These are phyloP conservation scores for Paratilapia polleni DNA, from an alignment of 2,113 vertebrate genomes.

Conservation along the genomic window DNA sequence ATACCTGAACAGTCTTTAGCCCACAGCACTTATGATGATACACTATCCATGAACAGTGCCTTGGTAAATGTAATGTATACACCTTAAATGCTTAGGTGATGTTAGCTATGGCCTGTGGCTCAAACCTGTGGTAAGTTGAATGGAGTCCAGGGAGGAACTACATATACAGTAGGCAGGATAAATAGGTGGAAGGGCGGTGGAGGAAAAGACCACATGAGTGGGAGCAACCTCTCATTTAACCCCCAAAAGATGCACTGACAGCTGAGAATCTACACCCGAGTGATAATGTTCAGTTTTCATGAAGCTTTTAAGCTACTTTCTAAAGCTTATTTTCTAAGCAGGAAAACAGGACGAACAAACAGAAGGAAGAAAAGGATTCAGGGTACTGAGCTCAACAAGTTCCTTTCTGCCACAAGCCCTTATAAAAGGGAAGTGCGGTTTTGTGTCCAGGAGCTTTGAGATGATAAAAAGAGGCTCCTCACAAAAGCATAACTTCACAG, in stretches of 20 bases:
- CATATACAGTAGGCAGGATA: conserved; percentile 3
- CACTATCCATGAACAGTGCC: conserved; percentile 39
- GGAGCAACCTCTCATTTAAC: conserved; percentile 19
- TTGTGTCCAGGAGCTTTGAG: conserved; percentile 29
- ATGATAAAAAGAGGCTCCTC: conserved; percentile 23
- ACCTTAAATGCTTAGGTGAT: conserved; percentile 30
- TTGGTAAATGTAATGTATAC: conserved; percentile 49
- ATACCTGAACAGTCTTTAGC: conserved; percentile 4
- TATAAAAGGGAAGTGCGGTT: conserved; percentile 18
- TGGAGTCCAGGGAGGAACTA: conserved; percentile 14
- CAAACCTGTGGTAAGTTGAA: conserved; percentile 24
- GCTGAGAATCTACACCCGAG: conserved; percentile 1
- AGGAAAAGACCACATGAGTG: conserved; percentile 6
- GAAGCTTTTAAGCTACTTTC: conserved; percentile 20
- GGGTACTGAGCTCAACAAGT: conserved; percentile 9
- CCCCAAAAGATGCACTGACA: conserved; percentile 24
- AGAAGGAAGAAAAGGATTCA: conserved; percentile 1
- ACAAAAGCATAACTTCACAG: conserved; percentile 50
- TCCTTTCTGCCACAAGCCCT: conserved; percentile 11
- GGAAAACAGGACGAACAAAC: neutral
- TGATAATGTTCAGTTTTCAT: conserved; percentile 14
- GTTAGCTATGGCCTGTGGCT: conserved; percentile 8
- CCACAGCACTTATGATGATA: conserved; percentile 37
- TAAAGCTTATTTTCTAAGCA: neutral
- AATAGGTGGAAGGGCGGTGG: neutral